Percentiles rank a stretch among this genome's conserved stretches.
Conservation (phyloP, 2,888 invertebrate species). For the Lordiphosa andalusiaca region DNA sequence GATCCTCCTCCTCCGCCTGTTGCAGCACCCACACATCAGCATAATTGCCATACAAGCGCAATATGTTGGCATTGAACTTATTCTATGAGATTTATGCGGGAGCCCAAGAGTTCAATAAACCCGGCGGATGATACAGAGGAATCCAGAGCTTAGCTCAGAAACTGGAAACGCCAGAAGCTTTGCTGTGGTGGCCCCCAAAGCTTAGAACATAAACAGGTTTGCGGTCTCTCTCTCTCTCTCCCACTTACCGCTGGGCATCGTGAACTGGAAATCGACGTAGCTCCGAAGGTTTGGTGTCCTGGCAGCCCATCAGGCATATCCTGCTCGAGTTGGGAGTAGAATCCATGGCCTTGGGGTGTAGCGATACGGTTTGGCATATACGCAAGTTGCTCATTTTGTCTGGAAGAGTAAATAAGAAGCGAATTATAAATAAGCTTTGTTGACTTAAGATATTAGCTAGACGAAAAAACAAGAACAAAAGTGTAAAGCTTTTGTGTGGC, state of each 20-base stretch:
- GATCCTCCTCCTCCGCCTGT: conserved; percentile 32
- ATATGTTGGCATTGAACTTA: conserved; percentile 75
- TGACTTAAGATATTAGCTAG: conserved; percentile 18
- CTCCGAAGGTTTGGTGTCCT: conserved; percentile 47
- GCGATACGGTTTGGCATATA: conserved; percentile 54
- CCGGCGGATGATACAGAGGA: conserved; percentile 20
- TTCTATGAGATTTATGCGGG: conserved; percentile 68
- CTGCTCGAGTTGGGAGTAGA: conserved; percentile 27
- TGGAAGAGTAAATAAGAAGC: conserved; percentile 17
- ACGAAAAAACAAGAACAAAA: conserved; percentile 20
- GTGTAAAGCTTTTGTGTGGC: conserved; percentile 32
- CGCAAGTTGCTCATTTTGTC: conserved; percentile 45
- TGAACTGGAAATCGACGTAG: conserved; percentile 74
- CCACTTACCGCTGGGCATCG: conserved; percentile 65
- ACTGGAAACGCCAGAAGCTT: conserved; percentile 46
- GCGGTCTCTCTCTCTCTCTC: conserved; percentile 8
- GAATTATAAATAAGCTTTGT: conserved; percentile 10
- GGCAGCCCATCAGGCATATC: conserved; percentile 69
- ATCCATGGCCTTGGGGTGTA: conserved; percentile 34
- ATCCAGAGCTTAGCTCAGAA: conserved; percentile 43
- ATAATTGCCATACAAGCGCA: conserved; percentile 55
- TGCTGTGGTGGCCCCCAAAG: neutral
- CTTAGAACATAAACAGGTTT: conserved; percentile 27
- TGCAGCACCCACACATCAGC: conserved; percentile 22
- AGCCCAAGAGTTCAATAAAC: conserved; percentile 72